Percentiles rank a stretch among this genome's conserved stretches.
These are phyloP conservation scores for Ladona fulva DNA, from an alignment of 1,140 invertebrate genomes.

Conservation along the genomic window DNA sequence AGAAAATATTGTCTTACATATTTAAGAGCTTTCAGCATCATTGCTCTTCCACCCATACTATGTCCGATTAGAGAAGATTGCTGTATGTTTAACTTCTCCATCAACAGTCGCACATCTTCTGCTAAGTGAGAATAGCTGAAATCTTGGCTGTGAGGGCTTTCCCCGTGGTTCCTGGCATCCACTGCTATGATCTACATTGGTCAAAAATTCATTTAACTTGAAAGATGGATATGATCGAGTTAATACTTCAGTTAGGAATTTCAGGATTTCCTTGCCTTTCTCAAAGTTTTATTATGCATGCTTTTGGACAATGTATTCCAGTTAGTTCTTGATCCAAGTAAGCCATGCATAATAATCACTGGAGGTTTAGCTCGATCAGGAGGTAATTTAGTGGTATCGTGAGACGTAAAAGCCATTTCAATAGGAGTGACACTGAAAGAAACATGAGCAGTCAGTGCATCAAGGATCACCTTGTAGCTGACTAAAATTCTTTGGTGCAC, in stretches of 20 bases:
- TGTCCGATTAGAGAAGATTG: constrained; percentile 70
- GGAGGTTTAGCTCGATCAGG: constrained; percentile 39
- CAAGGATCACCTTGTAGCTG: too few species aligned
- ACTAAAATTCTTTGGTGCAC: too few species aligned
- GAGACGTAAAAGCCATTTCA: constrained; percentile 47
- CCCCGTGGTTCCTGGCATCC: constrained; percentile 86
- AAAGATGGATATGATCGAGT: background rate
- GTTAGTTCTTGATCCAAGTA: constrained; percentile 78
- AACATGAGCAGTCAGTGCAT: too few species aligned
- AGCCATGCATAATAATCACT: constrained; percentile 73
- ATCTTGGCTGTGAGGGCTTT: constrained; percentile 64
- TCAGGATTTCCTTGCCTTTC: constrained; percentile 40
- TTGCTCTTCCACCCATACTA: constrained; percentile 80
- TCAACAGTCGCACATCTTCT: constrained; percentile 57
- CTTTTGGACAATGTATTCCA: constrained; percentile 72
- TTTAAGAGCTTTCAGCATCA: constrained; percentile 67
- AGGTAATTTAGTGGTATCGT: constrained; percentile 38
- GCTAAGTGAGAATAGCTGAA: constrained; percentile 64
- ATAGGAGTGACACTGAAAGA: constrained; percentile 32
- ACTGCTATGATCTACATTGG: constrained; percentile 57
- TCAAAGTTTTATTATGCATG: constrained; percentile 51
- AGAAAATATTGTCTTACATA: constrained; percentile 36
- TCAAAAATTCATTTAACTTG: constrained; percentile 17
- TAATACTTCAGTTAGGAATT: constrained; percentile 13
- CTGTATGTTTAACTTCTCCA: constrained; percentile 49